These are phyloP conservation scores for Channa striata DNA, from an alignment of 2,797 vertebrate genomes.

Conservation along the genomic window DNA sequence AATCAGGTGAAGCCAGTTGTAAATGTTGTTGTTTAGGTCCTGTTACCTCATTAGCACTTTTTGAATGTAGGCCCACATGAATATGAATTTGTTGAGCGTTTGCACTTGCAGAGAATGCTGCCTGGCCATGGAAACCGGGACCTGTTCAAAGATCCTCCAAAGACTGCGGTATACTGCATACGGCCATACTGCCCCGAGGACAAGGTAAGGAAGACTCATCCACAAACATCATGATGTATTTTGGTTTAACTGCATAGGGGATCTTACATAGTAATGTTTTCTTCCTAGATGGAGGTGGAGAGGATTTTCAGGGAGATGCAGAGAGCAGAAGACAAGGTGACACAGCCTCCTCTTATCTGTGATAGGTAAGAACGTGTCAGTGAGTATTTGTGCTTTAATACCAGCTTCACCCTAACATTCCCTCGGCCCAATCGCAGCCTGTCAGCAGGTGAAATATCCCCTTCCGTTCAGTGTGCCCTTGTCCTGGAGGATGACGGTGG, in stretches of 20 bases:
- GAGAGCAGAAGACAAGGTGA: conserved; percentile 81
- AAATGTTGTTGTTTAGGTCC: too few species aligned
- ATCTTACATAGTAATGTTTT: conserved; percentile 34
- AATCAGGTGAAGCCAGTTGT: too few species aligned
- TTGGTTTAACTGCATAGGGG: background rate
- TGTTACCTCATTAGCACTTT: too few species aligned
- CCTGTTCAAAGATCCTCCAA: conserved; percentile 92
- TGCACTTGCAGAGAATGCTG: conserved; percentile 91
- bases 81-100: conserved; percentile 12
- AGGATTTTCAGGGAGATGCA: conserved; percentile 93
- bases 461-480: conserved; percentile 90
- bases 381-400: background rate
- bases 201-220: conserved; percentile 83
- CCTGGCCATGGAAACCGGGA: conserved; percentile 97
- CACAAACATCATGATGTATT: rapidly evolving
- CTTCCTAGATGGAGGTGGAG: conserved; percentile 88
- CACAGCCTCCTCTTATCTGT: conserved; percentile 88
- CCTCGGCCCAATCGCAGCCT: conserved; percentile 79
- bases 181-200: conserved; percentile 92
- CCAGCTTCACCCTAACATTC: rapidly evolving
- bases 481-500: conserved; percentile 93
- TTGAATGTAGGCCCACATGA: background rate
- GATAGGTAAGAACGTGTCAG: conserved; percentile 85
- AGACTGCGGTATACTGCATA: conserved; percentile 92
- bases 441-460: conserved; percentile 87